phyloP scores from a whole-genome alignment of 1,140 invertebrate genomes.

The Leguminivora glycinivorella region DNA sequence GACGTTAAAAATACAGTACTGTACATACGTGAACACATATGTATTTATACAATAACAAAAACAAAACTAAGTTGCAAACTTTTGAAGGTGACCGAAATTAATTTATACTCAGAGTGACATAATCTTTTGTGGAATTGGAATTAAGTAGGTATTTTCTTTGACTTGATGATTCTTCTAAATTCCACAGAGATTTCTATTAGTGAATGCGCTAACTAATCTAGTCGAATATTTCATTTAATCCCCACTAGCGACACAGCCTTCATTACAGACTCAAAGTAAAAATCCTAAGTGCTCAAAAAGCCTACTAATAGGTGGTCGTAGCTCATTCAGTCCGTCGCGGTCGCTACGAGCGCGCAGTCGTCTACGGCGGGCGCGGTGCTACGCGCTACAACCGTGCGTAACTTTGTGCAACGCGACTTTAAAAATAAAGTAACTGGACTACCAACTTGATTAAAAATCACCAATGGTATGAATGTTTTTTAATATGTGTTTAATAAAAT shows the following conservation, averaged over 20 bases:
- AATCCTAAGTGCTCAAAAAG: conserved; percentile 49
- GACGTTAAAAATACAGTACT: too few relatives aligned
- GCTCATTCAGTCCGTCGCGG: conserved; percentile 51
- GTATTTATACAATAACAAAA: too few relatives aligned
- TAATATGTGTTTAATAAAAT: conserved; percentile 36
- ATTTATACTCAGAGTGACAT: too few relatives aligned
- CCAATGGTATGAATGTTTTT: background rate
- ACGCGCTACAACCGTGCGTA: conserved; percentile 29
- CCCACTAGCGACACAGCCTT: conserved; percentile 37
- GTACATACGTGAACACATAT: too few relatives aligned
- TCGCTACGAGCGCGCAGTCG: conserved; percentile 47
- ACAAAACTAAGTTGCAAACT: too few relatives aligned
- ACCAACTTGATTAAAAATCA: background rate
- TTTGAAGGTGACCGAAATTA: too few relatives aligned
- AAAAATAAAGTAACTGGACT: background rate
- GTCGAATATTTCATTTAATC: background rate
- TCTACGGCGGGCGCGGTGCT: conserved; percentile 47
- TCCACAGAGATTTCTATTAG: background rate
- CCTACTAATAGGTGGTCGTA: conserved; percentile 43
- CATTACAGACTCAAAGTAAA: conserved; percentile 43
- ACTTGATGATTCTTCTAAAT: background rate
- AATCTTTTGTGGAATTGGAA: too few relatives aligned
- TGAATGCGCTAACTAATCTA: background rate
- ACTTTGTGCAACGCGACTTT: conserved; percentile 33
- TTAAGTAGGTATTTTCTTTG: too few relatives aligned